Conservation (phyloP, 2,888 invertebrate genomes). For the Heteromyza rotundicornis region DNA sequence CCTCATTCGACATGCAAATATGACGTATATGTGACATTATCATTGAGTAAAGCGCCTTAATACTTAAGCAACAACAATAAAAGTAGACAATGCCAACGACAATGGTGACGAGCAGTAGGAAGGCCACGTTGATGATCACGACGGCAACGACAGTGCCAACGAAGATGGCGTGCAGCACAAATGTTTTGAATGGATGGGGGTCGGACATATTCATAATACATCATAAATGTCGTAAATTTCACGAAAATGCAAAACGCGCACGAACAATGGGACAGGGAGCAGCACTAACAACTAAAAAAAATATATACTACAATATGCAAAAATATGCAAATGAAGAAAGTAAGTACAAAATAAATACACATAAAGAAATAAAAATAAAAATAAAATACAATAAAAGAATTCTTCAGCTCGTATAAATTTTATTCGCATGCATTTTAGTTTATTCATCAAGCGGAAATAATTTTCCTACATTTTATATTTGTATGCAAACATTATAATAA, state of each 20-base stretch:
- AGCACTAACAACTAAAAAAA: slow-evolving; percentile 6
- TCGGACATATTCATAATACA: background rate
- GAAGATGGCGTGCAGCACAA: background rate
- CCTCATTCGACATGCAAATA: background rate
- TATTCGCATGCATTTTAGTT: too few species aligned
- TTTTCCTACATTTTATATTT: background rate
- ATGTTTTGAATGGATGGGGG: background rate
- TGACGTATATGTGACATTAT: slow-evolving; percentile 8
- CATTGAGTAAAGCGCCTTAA: slow-evolving; percentile 1
- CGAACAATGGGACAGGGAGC: too few species aligned
- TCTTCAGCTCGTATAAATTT: too few species aligned
- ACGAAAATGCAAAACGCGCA: slow-evolving; percentile 10
- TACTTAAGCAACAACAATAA: background rate
- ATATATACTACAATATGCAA: too few species aligned
- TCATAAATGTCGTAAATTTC: slow-evolving; percentile 15
- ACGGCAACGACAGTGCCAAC: too few species aligned
- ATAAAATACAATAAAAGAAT: too few species aligned
- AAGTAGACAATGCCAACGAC: background rate
- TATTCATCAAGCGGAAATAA: background rate
- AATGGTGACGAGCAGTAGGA: background rate
- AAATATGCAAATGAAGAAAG: too few species aligned
- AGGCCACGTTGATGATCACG: too few species aligned
- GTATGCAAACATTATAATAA: too few species aligned
- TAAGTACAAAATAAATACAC: too few species aligned
- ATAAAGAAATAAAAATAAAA: too few species aligned